These are phyloP conservation scores for Parapristionchus giblindavisi DNA, from an alignment of 2,888 invertebrate genomes.

Conservation along the genomic window DNA sequence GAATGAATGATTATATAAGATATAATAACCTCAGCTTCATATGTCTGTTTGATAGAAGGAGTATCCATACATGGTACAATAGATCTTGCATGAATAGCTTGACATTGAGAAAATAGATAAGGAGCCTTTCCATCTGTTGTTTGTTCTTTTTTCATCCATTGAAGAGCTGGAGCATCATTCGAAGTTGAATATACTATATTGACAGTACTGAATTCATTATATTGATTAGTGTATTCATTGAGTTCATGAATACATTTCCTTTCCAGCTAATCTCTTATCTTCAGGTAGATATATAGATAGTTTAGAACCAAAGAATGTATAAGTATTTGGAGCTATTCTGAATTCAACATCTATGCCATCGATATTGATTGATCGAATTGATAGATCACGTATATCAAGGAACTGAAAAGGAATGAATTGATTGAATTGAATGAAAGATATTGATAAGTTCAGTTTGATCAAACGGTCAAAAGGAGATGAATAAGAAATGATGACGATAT, in stretches of 20 bases:
- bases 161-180: slow-evolving; percentile 78
- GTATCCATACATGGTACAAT: slow-evolving; percentile 93
- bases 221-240: not conserved
- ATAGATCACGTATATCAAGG: slow-evolving; percentile 62
- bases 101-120: slow-evolving; percentile 61
- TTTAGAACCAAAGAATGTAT: slow-evolving; percentile 59
- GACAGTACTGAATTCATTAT: slow-evolving; percentile 48
- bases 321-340: slow-evolving; percentile 52
- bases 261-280: slow-evolving; percentile 47
- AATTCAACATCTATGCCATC: slow-evolving; percentile 54
- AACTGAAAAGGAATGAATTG: slow-evolving; percentile 47
- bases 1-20: not conserved
- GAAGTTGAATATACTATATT: slow-evolving; percentile 58
- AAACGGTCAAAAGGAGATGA: no score
- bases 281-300: slow-evolving; percentile 53
- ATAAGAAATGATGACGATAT: no score
- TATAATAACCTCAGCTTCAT: slow-evolving; percentile 76
- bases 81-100: slow-evolving; percentile 71
- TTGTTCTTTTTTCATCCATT: slow-evolving; percentile 87
- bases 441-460: no score
- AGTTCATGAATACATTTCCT: slow-evolving; percentile 39
- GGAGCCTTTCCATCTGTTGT: slow-evolving; percentile 82
- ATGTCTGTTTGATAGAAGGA: slow-evolving; percentile 88
- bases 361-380: slow-evolving; percentile 55
- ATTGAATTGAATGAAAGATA: no score